phyloP scores from a whole-genome alignment of 2,888 invertebrate species.

The Argyra leucocephala region DNA sequence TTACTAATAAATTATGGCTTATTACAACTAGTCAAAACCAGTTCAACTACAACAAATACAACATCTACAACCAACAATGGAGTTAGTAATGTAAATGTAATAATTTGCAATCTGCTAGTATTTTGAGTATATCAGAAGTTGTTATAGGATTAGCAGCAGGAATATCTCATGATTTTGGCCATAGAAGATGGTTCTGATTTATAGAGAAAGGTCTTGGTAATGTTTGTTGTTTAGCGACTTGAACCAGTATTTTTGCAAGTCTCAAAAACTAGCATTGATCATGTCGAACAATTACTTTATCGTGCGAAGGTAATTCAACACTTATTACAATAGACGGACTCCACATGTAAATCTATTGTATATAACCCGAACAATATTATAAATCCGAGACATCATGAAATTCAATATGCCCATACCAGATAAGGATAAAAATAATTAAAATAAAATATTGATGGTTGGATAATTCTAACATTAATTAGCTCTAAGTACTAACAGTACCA shows the following conservation, averaged over 20 bases:
- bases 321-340: no score
- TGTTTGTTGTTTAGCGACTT: constrained; percentile 95
- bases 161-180: constrained; percentile 50
- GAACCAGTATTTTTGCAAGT: constrained; percentile 93
- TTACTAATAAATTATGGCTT: constrained; percentile 81
- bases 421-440: no score
- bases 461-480: no score
- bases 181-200: constrained; percentile 91
- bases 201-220: constrained; percentile 87
- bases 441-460: no score
- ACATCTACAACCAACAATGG: constrained; percentile 21
- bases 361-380: no score
- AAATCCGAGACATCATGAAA: no score
- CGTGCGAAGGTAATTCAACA: constrained; percentile 95
- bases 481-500: no score
- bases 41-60: constrained; percentile 36
- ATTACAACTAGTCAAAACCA: constrained; percentile 64
- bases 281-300: constrained; percentile 95
- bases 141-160: constrained; percentile 22
- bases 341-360: no score
- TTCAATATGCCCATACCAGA: no score
- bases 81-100: constrained; percentile 14
- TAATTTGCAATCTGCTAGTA: constrained; percentile 16
- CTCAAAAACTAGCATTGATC: constrained; percentile 97
- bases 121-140: constrained; percentile 25